A percentile compares a stretch with the other conserved stretches of the same genome.
These are phyloP conservation scores for Acanthisitta chloris DNA, from an alignment of 2,113 vertebrate species.

Conservation along the genomic window DNA sequence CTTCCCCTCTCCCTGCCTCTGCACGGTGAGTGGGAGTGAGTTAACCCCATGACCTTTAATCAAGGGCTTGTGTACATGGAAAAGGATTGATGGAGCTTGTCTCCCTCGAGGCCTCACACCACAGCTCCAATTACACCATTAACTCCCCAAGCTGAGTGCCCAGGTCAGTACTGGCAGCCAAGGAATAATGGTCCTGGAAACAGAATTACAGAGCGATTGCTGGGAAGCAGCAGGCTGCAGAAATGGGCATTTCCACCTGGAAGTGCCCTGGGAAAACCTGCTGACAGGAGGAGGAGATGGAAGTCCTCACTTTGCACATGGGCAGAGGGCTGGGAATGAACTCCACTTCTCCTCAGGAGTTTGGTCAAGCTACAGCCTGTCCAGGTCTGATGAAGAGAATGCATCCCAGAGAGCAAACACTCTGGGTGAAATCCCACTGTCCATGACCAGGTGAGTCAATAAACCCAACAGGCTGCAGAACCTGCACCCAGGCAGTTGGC, in stretches of 20 bases:
- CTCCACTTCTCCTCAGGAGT: rapidly evolving
- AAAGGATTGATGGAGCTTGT: constrained; percentile 7
- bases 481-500: background rate
- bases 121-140: background rate
- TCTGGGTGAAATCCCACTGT: background rate
- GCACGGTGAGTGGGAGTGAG: background rate
- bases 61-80: background rate
- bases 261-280: background rate
- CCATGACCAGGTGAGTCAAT: background rate
- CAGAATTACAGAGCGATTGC: background rate
- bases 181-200: background rate
- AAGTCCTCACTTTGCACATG: rapidly evolving
- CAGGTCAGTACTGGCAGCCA: background rate
- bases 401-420: background rate
- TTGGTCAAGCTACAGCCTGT: background rate
- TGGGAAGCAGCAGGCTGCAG: background rate
- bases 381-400: background rate
- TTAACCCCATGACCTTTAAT: background rate
- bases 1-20: background rate
- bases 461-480: background rate
- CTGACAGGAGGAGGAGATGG: background rate
- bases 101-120: background rate
- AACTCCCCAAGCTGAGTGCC: constrained; percentile 1
- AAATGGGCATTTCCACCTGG: background rate
- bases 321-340: background rate